Base-by-base conservation (phyloP, 2,888 invertebrate species). In the Psococerastis gibbosa region DNA sequence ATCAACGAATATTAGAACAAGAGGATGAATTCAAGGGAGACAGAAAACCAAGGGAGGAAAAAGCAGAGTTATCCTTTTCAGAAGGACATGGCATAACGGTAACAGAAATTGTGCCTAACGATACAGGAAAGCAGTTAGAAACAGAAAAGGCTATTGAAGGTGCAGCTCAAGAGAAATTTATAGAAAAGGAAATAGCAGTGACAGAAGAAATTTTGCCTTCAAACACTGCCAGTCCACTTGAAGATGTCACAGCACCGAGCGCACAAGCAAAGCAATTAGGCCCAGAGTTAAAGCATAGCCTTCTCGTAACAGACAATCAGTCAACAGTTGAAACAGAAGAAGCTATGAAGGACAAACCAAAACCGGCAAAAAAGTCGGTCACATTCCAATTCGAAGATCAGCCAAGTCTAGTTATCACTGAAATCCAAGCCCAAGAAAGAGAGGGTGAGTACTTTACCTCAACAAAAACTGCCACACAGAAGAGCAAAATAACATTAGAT, bases 51-150 rank as follows among this genome's bases (percentile, higher is more conserved):
- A 50, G 48, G 20, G 47, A 49, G n/a, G 55, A 54, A 47, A 54
- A 44, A 42, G 53, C 52, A 23, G 48, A 50, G 35, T 11, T 54
- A 5, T 48, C 47, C 44, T 32, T 50, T 31, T 53, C 54, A 49
- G 54, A 52, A 43, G 60, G 65, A 32, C 66, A 74, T 56, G 64
- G 73, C 47, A 49, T 75, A 11, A 60, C 67, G n/a, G 67, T 71
- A 8, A 70, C 68, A 35, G 65, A 65, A 47, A 61, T 70, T 32
- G 64, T 68, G 49, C 57, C 67, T 2, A 65, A 65, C 38, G 70
- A 75, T 47, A 67, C 66, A 53, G 78, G 76, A 60, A 62, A 59
- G 33, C 53, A 59, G 23, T 60, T 76, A 11, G 55, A 60, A 11
- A 57, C 55, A 2, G 54, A 54, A 41, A 60, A 66, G 54, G 53